These are phyloP conservation scores for Dryomyza anilis DNA, from an alignment of 2,888 invertebrate species.

Conservation along the genomic window DNA sequence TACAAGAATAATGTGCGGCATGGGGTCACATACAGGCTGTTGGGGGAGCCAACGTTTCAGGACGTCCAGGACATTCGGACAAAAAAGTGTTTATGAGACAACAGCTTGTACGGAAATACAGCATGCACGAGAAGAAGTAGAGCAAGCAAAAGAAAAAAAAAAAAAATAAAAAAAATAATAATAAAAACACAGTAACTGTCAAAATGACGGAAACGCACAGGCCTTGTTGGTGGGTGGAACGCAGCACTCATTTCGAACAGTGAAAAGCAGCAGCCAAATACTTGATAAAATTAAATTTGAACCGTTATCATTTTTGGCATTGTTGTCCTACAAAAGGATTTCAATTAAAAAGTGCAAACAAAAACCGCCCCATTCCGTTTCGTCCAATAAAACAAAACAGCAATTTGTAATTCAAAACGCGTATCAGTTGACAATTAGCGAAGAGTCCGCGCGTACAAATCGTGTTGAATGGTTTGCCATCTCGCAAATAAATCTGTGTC, in stretches of 20 bases:
- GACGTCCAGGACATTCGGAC: neutral
- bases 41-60: neutral
- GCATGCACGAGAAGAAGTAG: neutral
- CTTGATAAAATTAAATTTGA: neutral
- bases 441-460: neutral
- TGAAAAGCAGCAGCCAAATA: neutral
- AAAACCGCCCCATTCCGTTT: too few species aligned
- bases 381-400: too few species aligned
- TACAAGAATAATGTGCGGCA: neutral
- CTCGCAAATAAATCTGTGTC: neutral
- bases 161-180: neutral
- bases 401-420: constrained; percentile 17
- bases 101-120: constrained; percentile 7
- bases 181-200: neutral
- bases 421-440: constrained; percentile 21
- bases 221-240: neutral
- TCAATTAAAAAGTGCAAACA: neutral
- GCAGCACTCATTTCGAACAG: neutral
- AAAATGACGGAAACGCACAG: constrained; percentile 4
- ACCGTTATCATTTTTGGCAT: neutral
- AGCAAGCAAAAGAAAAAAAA: neutral
- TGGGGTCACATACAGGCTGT: too few species aligned
- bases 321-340: neutral
- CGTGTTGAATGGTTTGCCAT: too few species aligned
- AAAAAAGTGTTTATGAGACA: constrained; percentile 4